phyloP scores from a whole-genome alignment of 2,888 invertebrate genomes.

The Cosmopolites sordidus region DNA sequence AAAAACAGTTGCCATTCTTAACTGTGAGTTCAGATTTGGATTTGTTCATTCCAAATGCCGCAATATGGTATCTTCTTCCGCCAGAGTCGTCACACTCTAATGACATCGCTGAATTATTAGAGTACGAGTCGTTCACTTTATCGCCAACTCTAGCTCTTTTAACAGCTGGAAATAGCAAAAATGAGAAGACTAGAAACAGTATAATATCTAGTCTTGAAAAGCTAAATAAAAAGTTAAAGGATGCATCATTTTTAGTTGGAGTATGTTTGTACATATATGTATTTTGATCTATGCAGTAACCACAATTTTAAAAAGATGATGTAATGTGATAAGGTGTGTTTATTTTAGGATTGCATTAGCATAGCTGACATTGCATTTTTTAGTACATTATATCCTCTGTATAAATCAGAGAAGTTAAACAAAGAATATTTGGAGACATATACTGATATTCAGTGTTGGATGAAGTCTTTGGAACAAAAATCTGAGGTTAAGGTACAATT shows the following conservation, averaged over 20 bases:
- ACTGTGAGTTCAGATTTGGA: slow-evolving; percentile 57
- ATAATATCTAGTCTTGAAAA: slow-evolving; percentile 55
- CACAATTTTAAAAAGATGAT: slow-evolving; percentile 1
- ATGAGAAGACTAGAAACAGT: slow-evolving; percentile 55
- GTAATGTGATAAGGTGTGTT: slow-evolving; percentile 12
- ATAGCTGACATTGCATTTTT: slow-evolving; percentile 70
- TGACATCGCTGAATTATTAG: slow-evolving; percentile 56
- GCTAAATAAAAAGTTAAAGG: slow-evolving; percentile 54
- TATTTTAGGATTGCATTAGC: slow-evolving; percentile 57
- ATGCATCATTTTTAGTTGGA: slow-evolving; percentile 57
- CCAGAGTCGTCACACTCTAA: slow-evolving; percentile 42
- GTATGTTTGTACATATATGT: slow-evolving; percentile 52
- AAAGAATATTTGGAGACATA: slow-evolving; percentile 55
- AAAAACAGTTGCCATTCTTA: slow-evolving; percentile 62
- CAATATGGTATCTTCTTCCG: slow-evolving; percentile 62
- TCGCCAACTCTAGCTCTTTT: slow-evolving; percentile 56
- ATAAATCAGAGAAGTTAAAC: slow-evolving; percentile 55
- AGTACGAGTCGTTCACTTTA: slow-evolving; percentile 62
- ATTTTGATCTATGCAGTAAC: slow-evolving; percentile 4
- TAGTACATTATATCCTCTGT: slow-evolving; percentile 66
- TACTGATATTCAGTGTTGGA: slow-evolving; percentile 58
- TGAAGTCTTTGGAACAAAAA: slow-evolving; percentile 53
- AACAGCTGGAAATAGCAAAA: slow-evolving; percentile 50
- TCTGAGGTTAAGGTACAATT: slow-evolving; percentile 62
- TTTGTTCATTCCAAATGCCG: slow-evolving; percentile 71